A percentile compares a stretch with the other conserved stretches of the same genome.
Evolutionary conservation across 2,797 vertebrate genomes (phyloP).

Genomic region (Peromyscus eremicus): DNA sequence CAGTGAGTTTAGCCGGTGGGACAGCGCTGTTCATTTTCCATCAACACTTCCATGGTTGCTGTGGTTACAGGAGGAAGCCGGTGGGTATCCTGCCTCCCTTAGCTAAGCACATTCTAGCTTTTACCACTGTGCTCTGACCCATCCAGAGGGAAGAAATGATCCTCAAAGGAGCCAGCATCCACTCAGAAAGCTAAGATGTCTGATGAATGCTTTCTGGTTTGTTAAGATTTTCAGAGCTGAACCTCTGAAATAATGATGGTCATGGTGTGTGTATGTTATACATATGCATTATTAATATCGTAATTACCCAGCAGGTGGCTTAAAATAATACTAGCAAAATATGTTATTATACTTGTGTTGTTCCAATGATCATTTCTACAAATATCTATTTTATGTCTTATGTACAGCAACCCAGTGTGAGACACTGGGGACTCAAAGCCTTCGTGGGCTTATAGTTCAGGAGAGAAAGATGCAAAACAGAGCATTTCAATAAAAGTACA

Average conservation of each 20-base stretch:
- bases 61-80: neutral
- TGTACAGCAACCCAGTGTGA: too few relatives aligned
- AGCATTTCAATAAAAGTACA: neutral
- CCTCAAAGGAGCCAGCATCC: neutral
- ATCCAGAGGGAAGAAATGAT: neutral
- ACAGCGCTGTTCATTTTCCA: accelerated
- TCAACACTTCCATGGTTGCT: neutral
- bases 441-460: neutral
- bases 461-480: neutral
- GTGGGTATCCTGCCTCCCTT: neutral
- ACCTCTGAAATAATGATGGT: neutral
- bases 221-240: neutral
- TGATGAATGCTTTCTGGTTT: neutral
- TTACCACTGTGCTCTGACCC: neutral
- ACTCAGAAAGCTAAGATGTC: neutral
- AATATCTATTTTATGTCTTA: neutral
- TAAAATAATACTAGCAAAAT: neutral
- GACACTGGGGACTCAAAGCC: neutral
- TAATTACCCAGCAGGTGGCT: neutral
- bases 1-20: neutral
- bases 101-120: neutral
- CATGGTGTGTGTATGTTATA: neutral
- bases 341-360: neutral
- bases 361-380: neutral
- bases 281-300: neutral